Conservation (phyloP, 1,140 invertebrate species). For the Drosophila elegans region DNA sequence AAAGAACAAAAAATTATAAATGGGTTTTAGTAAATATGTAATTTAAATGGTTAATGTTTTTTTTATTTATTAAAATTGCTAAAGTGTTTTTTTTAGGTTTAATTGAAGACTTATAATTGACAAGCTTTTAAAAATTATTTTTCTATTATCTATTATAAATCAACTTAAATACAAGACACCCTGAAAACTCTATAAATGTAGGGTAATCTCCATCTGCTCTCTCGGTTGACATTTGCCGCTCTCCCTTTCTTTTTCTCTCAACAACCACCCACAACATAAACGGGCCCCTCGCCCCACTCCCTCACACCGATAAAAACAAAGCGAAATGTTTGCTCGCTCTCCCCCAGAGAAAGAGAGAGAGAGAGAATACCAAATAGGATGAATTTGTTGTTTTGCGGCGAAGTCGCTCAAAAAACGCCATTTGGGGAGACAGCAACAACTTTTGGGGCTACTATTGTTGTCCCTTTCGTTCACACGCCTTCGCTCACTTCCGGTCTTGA, state of each 20-base stretch:
- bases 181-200: background rate
- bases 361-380: background rate
- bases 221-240: background rate
- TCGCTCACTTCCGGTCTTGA: slow-evolving; percentile 63
- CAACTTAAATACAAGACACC: background rate
- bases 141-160: background rate
- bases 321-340: slow-evolving; percentile 48
- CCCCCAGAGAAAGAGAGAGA: slow-evolving; percentile 6
- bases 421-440: slow-evolving; percentile 51
- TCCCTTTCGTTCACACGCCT: slow-evolving; percentile 41
- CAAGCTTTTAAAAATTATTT: background rate
- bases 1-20: no score
- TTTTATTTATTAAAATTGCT: no score
- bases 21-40: no score
- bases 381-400: slow-evolving; percentile 60
- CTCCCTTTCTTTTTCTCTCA: slow-evolving; percentile 3
- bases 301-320: slow-evolving; percentile 37
- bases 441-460: slow-evolving; percentile 28
- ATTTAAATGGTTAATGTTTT: no score
- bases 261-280: slow-evolving; percentile 51
- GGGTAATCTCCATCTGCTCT: slow-evolving; percentile 9
- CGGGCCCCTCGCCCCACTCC: slow-evolving; percentile 14
- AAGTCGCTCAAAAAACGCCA: slow-evolving; percentile 79
- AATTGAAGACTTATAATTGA: no score
- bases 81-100: no score